Percentiles rank a stretch among this genome's conserved stretches.
These are phyloP conservation scores for Hypselothyrea guttata DNA, from an alignment of 2,888 invertebrate species.

Conservation along the genomic window DNA sequence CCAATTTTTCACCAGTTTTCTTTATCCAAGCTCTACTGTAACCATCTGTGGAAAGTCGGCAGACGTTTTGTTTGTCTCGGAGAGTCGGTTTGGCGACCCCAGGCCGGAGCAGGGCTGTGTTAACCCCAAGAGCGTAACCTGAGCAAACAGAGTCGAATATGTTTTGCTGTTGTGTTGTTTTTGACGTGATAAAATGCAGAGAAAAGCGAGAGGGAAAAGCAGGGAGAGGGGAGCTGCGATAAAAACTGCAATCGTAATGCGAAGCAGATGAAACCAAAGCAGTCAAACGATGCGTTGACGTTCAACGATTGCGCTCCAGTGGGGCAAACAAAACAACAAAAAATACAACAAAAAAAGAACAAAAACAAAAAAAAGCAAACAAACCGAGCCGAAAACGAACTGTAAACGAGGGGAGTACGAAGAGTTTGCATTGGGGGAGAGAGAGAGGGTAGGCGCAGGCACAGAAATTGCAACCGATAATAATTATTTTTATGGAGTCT, in stretches of 20 bases:
- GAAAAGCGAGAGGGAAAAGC: background rate
- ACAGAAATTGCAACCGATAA: slow-evolving; percentile 82
- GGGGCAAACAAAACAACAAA: slow-evolving; percentile 21
- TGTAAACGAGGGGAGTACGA: background rate
- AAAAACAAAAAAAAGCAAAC: slow-evolving; percentile 15
- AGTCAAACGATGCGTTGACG: slow-evolving; percentile 46
- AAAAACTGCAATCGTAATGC: slow-evolving; percentile 56
- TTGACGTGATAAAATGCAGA: no score
- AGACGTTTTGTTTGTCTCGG: background rate
- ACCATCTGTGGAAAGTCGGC: no score
- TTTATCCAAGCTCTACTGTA: no score
- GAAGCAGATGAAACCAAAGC: slow-evolving; percentile 65
- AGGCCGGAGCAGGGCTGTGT: background rate
- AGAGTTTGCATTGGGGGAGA: background rate
- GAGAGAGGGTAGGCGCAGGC: slow-evolving; percentile 41
- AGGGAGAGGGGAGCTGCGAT: slow-evolving; percentile 11
- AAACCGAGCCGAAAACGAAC: slow-evolving; percentile 1
- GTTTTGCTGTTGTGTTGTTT: background rate
- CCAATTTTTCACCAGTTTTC: no score
- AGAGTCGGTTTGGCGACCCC: background rate
- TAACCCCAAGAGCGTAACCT: background rate
- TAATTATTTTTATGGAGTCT: slow-evolving; percentile 83
- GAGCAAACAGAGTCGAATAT: background rate
- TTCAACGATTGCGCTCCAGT: slow-evolving; percentile 35
- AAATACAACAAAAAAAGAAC: slow-evolving; percentile 1